Evolutionary conservation across 2,888 invertebrate genomes (phyloP).

Genomic region (Doris montereyensis): DNA sequence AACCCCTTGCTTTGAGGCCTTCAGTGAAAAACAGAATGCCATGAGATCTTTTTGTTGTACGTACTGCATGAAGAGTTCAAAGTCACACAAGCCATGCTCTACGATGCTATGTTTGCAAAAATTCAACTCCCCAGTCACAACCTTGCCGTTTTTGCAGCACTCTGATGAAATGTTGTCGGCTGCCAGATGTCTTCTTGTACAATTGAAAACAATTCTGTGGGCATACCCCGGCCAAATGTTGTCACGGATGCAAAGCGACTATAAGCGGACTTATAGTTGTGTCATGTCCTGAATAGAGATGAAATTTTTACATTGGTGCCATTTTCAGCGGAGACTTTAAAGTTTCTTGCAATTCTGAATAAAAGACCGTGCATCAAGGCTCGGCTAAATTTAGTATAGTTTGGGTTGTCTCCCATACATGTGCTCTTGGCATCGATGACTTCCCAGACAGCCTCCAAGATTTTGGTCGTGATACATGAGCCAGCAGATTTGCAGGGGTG

Average conservation of each 20-base stretch:
- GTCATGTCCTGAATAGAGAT: conserved; percentile 92
- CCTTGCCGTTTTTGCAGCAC: conserved; percentile 88
- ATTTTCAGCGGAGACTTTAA: conserved; percentile 47
- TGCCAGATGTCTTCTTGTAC: conserved; percentile 74
- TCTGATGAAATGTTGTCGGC: conserved; percentile 78
- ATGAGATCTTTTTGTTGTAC: not conserved
- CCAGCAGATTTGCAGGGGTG: conserved; percentile 81
- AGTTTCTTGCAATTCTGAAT: conserved; percentile 79
- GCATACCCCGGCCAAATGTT: conserved; percentile 85
- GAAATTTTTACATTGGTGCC: conserved; percentile 74
- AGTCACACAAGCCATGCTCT: conserved; percentile 79
- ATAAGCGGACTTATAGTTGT: conserved; percentile 89
- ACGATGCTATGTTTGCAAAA: conserved; percentile 79
- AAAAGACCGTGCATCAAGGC: conserved; percentile 87
- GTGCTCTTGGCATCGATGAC: conserved; percentile 51
- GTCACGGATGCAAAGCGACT: conserved; percentile 83
- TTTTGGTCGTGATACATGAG: conserved; percentile 51
- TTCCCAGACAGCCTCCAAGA: conserved; percentile 55
- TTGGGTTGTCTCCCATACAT: conserved; percentile 34
- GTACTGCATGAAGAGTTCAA: conserved; percentile 83
- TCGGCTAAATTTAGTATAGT: conserved; percentile 77
- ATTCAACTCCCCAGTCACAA: conserved; percentile 85
- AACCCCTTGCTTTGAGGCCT: too few relatives aligned
- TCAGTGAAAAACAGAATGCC: not conserved
- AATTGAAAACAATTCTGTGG: conserved; percentile 90